phyloP scores from a whole-genome alignment of 2,888 invertebrate species.

The Acheta domesticus region DNA sequence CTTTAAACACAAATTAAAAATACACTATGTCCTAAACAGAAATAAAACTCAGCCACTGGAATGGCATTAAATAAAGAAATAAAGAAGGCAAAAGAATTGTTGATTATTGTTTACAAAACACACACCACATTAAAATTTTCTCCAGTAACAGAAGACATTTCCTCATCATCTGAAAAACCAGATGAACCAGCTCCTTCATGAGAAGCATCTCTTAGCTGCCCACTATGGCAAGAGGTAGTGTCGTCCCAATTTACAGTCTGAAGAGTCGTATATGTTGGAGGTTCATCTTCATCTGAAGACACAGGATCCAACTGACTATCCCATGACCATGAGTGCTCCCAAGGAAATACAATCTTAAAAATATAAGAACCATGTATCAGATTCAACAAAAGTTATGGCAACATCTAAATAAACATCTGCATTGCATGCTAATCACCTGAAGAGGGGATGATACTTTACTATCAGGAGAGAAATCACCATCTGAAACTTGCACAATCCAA shows the following conservation, averaged over 20 bases:
- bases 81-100: no score
- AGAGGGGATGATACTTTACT: conserved; percentile 18
- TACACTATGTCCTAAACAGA: not conserved
- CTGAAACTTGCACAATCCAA: not conserved
- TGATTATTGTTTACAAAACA: no score
- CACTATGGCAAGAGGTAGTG: conserved; percentile 2
- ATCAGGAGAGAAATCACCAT: conserved; percentile 18
- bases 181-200: not conserved
- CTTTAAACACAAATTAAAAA: not conserved
- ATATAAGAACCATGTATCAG: no score
- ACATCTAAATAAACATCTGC: no score
- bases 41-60: no score
- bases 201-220: not conserved
- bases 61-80: no score
- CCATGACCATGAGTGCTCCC: not conserved
- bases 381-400: no score
- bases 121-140: not conserved
- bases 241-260: conserved; percentile 9
- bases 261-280: not conserved
- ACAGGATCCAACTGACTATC: not conserved
- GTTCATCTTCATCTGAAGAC: conserved; percentile 2
- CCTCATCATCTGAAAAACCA: conserved; percentile 1
- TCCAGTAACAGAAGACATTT: not conserved
- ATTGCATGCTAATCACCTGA: not conserved
- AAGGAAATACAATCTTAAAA: not conserved